Evolutionary conservation across 2,797 vertebrate genomes (phyloP), one percentile per base, ranked within the genome.

Genomic region (Nyctibius grandis): DNA sequence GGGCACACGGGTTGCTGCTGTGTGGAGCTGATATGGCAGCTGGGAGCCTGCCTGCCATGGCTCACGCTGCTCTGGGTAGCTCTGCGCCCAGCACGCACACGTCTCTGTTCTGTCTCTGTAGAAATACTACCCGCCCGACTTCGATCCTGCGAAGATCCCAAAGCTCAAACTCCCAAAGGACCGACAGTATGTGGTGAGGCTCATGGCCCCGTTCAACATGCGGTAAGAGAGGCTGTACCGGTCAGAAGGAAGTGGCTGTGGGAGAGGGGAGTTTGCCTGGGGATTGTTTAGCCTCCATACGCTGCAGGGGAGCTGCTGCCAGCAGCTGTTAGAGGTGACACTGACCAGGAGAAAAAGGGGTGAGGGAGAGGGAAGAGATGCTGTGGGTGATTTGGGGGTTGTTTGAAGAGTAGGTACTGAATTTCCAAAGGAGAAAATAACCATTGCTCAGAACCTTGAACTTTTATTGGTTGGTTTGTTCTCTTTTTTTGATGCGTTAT

Each of bases 161-260:
- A 99, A 99, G 76, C 98, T 99, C 83, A 99, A 99, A 91, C 99
- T 99, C 15, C 99, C 99, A 0, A 99, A 99, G 98, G 99, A 99
- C 70, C 98, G 99, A 22, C 99, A 99, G 94, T 99, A 99, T 96
- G 99, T 99, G 73, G 99, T 99, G 59, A 96, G 98, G 72, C 95
- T 99, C 97, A 99, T 99, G 99, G 99, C 99, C 4, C 99, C 99
- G 0, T 99, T 99, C 97, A 99, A 99, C 91, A 99, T 99, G 99
- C 98, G 99, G 99, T 99, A 95, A 94, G 98, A 76, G 34, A 6
- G 7, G 40, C 25, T 13, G 2, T 0, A 0, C 2, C 0, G 2
- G 4, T 5, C 8, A 9, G 64, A 15, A 28, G 20, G n/a, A 33
- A 23, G 28, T 4, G 5, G 54, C 26, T 26, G 19, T 12, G 25